Evolutionary conservation across 2,113 vertebrate species (phyloP), one percentile per base, ranked within the genome.

Genomic region (Lepidothrix coronata): DNA sequence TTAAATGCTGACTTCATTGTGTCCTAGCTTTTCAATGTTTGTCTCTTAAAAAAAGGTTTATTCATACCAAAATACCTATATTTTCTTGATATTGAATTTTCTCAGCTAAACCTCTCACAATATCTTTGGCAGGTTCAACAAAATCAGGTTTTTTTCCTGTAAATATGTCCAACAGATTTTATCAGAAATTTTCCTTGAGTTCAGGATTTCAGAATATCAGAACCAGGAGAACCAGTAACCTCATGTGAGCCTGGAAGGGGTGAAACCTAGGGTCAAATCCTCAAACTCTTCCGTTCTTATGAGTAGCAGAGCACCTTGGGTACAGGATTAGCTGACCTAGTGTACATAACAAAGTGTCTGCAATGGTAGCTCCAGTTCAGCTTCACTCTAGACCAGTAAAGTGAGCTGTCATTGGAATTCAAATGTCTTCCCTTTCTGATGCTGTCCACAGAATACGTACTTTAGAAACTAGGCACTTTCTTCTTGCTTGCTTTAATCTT

Each of bases 271-370:
- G 8, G 5, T 73, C 61, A 89, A 52, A 70, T 61, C n/a, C 46
- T 82, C 35, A 43, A 33, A 10, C 6, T 90, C n/a, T 88, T 85
- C 52, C 20, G 55, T 80, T 91, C 24, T 30, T n/a, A 48, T 28
- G 19, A 58, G 68, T 27, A 61, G 43, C 33, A 73, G 49, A 61
- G 35, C 37, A 41, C 13, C n/a, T 39, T 52, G 41, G 5, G 16
- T 62, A 13, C 17, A 66, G 61, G 27, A 18, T 18, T 35, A 61
- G 28, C 9, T 2, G 1, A 16, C 3, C 6, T n/a, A 7, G 1
- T 22, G 19, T 52, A 48, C 6, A n/a, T 70, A 88, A 21, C 18
- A 24, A 44, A 37, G n/a, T 49, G 16, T 25, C 25, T 80, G 58
- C 58, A 25, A 14, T 72, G 35, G 30, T 23, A 68, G 5, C 24